A percentile compares a stretch with the other conserved stretches of the same genome.
phyloP scores from a whole-genome alignment of 2,888 invertebrate genomes.

The Heliothis peltigera region DNA sequence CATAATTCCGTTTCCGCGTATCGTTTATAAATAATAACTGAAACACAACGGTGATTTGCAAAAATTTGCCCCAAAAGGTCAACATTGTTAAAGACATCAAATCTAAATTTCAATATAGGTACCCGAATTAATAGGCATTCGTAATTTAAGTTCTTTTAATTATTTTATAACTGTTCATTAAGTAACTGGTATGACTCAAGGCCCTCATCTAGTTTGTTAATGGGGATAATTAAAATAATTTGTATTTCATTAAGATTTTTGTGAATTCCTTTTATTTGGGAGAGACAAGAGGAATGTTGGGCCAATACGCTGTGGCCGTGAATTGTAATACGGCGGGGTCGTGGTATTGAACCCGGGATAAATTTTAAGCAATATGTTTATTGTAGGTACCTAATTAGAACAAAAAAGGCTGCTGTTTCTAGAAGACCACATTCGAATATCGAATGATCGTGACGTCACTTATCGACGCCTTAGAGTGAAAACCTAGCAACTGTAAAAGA shows the following conservation, averaged over 20 bases:
- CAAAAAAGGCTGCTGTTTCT: not conserved
- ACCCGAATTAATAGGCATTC: not conserved
- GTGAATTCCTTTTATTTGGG: constrained; percentile 13
- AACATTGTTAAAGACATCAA: not conserved
- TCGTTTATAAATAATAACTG: not conserved
- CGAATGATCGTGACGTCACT: too few relatives aligned
- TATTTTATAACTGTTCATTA: constrained; percentile 5
- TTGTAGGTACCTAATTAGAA: not conserved
- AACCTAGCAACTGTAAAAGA: too few relatives aligned
- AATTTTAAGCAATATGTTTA: not conserved
- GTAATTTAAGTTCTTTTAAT: not conserved
- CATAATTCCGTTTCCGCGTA: not conserved
- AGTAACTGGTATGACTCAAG: constrained; percentile 2
- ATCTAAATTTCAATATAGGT: constrained; percentile 14
- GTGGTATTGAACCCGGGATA: not conserved
- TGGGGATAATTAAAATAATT: constrained; percentile 12
- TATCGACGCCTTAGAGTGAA: too few relatives aligned
- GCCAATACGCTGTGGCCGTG: not conserved
- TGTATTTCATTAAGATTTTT: constrained; percentile 10
- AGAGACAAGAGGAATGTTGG: not conserved
- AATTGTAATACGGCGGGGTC: too few relatives aligned
- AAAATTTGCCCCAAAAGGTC: constrained; percentile 1
- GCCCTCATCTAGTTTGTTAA: not conserved
- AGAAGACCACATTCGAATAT: not conserved
- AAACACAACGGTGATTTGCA: constrained; percentile 20